Evolutionary conservation across 2,888 invertebrate genomes (phyloP), one percentile per base, ranked within the genome.

Genomic region (Erebia ligea): DNA sequence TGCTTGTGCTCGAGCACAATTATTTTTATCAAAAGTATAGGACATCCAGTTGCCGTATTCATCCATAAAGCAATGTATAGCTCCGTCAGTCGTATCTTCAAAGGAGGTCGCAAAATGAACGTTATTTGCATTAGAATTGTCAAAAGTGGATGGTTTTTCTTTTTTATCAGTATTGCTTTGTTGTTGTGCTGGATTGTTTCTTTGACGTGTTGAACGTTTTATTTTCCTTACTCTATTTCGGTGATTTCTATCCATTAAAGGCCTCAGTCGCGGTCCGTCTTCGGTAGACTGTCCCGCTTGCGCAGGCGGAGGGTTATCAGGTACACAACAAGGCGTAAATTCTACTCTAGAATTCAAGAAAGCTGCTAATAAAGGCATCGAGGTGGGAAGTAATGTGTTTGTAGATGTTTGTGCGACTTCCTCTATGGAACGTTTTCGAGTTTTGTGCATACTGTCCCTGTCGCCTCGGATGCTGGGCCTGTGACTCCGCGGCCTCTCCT

Each of bases 31-130:
- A 83, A 98, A 98, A 0, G 97, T 97, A 50, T 93, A 92, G 0
- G 97, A 97, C 89, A 97, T 95, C 97, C 97, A 98, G 80, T 97
- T 96, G 57, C 97, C 97, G 79, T 95, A 95, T 82, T 98, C 97
- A 81, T 98, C 98, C 85, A 96, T 95, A 81, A 97, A 97, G 84
- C 96, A 97, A 86, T 98, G 98, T 56, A 97, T 96, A 1, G 97
- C 97, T 13, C 97, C 97, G 79, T 97, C 97, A 2, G 94, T 95
- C 0, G 97, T 97, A 81, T 98, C 98, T 70, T 97, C 96, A 80
- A 97, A 97, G 40, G 96, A 96, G 34, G 95, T 95, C 4, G 97
- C 97, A 69, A 97, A 94, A 82, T 97, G 97, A 25, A 91, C 92
- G 67, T 80, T 88, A 10, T 80, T 86, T 0, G 90, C 82, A 73